These are phyloP conservation scores for Psephotus haematonotus DNA, from an alignment of 2,113 vertebrate species.

Conservation along the genomic window DNA sequence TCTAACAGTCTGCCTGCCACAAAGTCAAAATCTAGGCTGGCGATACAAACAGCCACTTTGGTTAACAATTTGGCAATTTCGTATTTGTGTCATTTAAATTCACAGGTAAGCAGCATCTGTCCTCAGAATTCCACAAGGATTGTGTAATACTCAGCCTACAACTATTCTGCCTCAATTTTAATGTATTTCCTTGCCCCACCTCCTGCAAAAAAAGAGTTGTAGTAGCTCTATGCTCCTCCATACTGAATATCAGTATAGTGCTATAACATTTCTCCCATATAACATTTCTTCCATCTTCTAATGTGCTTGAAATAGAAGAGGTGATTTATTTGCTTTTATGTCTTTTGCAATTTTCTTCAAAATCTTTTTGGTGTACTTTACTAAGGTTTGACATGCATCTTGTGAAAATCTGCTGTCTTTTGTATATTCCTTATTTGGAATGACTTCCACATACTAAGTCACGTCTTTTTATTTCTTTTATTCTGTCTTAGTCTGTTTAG, in stretches of 20 bases:
- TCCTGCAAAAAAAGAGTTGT: neutral
- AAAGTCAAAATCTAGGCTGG: neutral
- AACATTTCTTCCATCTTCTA: neutral
- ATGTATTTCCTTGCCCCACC: neutral
- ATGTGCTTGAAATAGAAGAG: neutral
- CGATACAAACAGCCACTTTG: neutral
- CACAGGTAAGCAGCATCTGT: neutral
- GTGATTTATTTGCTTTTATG: neutral
- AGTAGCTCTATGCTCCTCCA: neutral
- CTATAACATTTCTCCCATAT: neutral
- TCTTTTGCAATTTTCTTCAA: neutral
- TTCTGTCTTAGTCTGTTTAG: neutral
- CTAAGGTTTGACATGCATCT: neutral
- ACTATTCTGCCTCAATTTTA: neutral
- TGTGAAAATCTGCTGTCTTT: neutral
- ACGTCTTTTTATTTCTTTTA: neutral
- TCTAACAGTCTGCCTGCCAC: neutral
- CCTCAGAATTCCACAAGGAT: neutral
- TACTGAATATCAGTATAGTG: neutral
- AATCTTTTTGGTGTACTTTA: neutral
- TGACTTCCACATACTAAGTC: neutral
- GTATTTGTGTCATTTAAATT: neutral
- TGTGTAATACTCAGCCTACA: neutral
- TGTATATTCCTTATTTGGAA: neutral
- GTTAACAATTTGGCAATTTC: neutral